phyloP scores from a whole-genome alignment of 1,140 invertebrate species.

The Spodoptera frugiperda region DNA sequence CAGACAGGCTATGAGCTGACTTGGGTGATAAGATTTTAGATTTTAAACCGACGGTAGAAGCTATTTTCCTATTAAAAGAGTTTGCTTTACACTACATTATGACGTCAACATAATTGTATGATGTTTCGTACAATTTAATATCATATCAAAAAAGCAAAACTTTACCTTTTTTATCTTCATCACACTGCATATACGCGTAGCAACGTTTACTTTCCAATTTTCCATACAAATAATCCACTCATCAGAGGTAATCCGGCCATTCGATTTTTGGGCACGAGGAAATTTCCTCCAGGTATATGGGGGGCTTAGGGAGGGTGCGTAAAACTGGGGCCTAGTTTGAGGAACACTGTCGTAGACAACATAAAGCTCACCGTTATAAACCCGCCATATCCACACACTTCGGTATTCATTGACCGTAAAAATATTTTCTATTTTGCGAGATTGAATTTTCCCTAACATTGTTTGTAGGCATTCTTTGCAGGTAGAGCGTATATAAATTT shows the following conservation, averaged over 20 bases:
- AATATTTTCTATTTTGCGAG: conserved; percentile 85
- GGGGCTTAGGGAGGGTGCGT: conserved; percentile 28
- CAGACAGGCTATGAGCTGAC: too few species aligned
- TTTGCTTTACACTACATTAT: too few species aligned
- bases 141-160: not conserved
- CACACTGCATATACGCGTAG: too few species aligned
- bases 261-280: conserved; percentile 10
- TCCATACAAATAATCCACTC: not conserved
- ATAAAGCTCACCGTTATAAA: conserved; percentile 69
- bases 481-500: conserved; percentile 72
- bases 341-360: conserved; percentile 58
- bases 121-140: too few species aligned
- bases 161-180: too few species aligned
- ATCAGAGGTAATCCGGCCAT: conserved; percentile 7
- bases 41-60: too few species aligned
- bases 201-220: too few species aligned
- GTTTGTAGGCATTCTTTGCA: conserved; percentile 77
- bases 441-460: conserved; percentile 84
- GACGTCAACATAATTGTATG: too few species aligned
- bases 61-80: too few species aligned
- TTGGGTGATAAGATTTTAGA: too few species aligned
- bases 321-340: conserved; percentile 22
- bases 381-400: conserved; percentile 77
- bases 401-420: conserved; percentile 85
- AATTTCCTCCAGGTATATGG: conserved; percentile 16